Evolutionary conservation across 1,140 invertebrate genomes (phyloP).

Genomic region (Trichonephila clavipes): DNA sequence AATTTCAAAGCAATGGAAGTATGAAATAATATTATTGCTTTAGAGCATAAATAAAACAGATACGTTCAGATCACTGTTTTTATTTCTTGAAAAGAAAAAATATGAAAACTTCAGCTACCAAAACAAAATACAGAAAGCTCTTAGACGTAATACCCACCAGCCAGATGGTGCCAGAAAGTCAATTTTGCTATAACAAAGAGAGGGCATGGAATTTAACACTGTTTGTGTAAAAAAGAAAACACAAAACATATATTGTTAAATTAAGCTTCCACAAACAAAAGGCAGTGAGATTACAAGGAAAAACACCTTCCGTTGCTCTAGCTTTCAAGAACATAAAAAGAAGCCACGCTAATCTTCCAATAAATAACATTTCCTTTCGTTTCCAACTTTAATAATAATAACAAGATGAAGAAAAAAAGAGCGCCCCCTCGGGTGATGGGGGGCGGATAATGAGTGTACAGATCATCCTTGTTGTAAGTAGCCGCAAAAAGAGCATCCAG

Average conservation of each 20-base stretch:
- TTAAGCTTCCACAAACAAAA: not conserved
- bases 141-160: not conserved
- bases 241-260: slow-evolving; percentile 17
- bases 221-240: not conserved
- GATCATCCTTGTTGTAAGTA: slow-evolving; percentile 50
- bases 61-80: no score
- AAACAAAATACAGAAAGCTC: not conserved
- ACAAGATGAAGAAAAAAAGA: not conserved
- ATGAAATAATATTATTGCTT: no score
- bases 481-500: slow-evolving; percentile 48
- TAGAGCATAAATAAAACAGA: no score
- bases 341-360: slow-evolving; percentile 20
- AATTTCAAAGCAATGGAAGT: no score
- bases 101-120: not conserved
- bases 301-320: not conserved
- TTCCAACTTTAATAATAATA: not conserved
- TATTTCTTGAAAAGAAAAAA: no score
- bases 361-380: slow-evolving; percentile 43
- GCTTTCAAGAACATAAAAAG: not conserved
- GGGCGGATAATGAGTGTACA: not conserved
- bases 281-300: not conserved
- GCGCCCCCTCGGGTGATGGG: not conserved
- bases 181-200: not conserved
- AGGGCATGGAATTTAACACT: not conserved
- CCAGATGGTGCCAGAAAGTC: not conserved